Evolutionary conservation across 1,140 invertebrate species (phyloP).

Genomic region (Brevipalpus yothersi): DNA sequence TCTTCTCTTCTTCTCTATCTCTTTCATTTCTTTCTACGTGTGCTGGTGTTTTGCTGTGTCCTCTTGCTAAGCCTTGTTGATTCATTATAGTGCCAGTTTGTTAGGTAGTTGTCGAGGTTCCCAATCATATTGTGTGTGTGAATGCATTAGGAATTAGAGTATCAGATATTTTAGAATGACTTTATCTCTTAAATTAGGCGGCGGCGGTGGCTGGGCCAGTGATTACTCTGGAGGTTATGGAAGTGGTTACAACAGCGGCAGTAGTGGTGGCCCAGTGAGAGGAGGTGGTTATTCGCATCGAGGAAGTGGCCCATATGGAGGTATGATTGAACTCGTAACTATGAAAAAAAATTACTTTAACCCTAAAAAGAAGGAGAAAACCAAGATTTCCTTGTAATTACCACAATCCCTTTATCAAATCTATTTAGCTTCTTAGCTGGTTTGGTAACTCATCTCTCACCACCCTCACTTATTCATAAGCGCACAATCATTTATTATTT

Average conservation of each 20-base stretch:
- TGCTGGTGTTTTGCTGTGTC: background rate
- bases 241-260: background rate
- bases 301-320: constrained; percentile 3
- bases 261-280: background rate
- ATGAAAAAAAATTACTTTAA: background rate
- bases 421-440: no score
- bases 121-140: background rate
- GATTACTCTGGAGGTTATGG: background rate
- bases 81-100: background rate
- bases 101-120: background rate
- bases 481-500: no score
- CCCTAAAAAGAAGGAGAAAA: no score
- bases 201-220: background rate
- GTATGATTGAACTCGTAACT: no score
- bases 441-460: no score
- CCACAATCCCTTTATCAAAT: no score
- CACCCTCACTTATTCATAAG: no score
- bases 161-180: background rate
- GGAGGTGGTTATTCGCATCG: constrained; percentile 4
- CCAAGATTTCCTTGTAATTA: no score
- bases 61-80: background rate
- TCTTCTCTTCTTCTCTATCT: background rate
- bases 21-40: background rate
- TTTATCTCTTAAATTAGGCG: background rate
- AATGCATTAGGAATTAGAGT: background rate